Evolutionary conservation across 2,113 vertebrate species (phyloP).

Genomic region (Tachycineta bicolor): DNA sequence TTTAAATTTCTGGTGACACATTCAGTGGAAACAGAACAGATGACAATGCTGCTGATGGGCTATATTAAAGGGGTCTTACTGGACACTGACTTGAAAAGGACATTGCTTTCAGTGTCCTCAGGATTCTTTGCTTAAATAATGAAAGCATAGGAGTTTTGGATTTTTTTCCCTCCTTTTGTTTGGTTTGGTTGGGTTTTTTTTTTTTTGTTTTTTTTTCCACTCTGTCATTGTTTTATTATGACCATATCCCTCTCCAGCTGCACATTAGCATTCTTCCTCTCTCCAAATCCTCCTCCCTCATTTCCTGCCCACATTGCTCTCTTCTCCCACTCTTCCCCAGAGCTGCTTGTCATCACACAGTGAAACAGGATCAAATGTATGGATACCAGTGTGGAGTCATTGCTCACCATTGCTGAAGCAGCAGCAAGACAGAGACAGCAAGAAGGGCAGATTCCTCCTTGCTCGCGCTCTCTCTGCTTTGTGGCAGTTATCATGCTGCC

Average conservation of each 20-base stretch:
- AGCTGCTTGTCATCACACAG: background rate
- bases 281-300: background rate
- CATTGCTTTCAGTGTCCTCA: background rate
- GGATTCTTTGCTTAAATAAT: background rate
- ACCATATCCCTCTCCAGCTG: constrained; percentile 25
- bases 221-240: background rate
- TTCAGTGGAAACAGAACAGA: background rate
- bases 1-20: background rate
- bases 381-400: background rate
- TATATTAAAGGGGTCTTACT: background rate
- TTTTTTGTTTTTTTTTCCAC: background rate
- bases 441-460: background rate
- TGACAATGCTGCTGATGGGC: background rate
- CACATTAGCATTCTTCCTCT: constrained; percentile 20
- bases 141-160: background rate
- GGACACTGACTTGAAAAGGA: background rate
- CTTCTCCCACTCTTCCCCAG: background rate
- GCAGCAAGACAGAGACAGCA: background rate
- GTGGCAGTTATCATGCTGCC: background rate
- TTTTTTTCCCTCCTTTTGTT: rapidly evolving
- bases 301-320: background rate
- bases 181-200: too few relatives aligned
- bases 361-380: background rate
- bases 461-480: background rate
- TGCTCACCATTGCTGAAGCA: background rate